Evolutionary conservation across 2,113 vertebrate genomes (phyloP).

Genomic region (Brachyistius frenatus): DNA sequence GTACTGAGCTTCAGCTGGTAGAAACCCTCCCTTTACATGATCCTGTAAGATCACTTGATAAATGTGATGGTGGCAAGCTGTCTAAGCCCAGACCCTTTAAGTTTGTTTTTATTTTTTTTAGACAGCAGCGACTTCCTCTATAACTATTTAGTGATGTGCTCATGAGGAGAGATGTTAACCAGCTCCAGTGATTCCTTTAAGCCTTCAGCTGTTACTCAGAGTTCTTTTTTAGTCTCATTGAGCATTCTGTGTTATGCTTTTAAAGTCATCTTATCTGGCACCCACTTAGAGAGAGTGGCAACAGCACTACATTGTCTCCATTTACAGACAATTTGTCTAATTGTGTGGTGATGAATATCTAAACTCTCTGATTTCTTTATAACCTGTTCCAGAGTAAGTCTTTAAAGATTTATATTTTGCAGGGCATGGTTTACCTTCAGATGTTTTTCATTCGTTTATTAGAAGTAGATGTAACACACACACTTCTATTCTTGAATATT

Average conservation of each 20-base stretch:
- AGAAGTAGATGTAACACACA: too few species aligned
- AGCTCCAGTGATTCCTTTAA: not conserved
- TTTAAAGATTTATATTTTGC: not conserved
- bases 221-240: not conserved
- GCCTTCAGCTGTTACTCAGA: constrained; percentile 11
- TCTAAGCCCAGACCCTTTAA: not conserved
- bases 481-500: too few species aligned
- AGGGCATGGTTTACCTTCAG: too few species aligned
- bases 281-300: constrained; percentile 12
- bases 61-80: not conserved
- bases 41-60: constrained; percentile 1
- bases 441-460: too few species aligned
- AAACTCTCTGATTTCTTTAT: too few species aligned
- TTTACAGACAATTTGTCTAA: not conserved
- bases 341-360: too few species aligned
- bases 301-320: not conserved
- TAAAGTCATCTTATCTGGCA: not conserved
- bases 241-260: not conserved
- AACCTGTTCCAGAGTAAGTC: not conserved
- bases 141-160: not conserved
- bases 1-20: not conserved
- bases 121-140: too few species aligned
- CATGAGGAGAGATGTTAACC: not conserved
- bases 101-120: not conserved
- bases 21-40: not conserved